phyloP scores from a whole-genome alignment of 2,113 vertebrate species.

The Cavia aperea region DNA sequence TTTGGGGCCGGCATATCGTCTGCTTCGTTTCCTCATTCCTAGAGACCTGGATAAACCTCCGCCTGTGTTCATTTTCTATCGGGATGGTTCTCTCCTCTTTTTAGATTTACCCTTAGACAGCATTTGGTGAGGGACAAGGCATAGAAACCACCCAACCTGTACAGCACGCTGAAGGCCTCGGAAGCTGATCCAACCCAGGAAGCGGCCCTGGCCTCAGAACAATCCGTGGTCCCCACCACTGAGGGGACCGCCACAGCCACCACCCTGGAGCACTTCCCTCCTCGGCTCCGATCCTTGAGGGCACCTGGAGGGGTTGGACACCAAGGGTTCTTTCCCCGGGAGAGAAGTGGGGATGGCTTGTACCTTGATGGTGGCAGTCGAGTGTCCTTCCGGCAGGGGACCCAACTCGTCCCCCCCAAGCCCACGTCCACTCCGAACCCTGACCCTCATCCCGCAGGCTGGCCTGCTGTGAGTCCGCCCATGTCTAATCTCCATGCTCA shows the following conservation, averaged over 20 bases:
- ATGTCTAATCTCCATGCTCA: background rate
- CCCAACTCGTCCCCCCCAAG: no score
- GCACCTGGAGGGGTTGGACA: background rate
- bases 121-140: background rate
- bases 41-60: background rate
- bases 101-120: background rate
- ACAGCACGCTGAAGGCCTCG: background rate
- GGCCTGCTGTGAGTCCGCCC: background rate
- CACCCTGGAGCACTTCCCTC: background rate
- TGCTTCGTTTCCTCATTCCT: background rate
- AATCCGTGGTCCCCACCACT: no score
- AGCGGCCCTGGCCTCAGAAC: background rate
- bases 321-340: background rate
- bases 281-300: background rate
- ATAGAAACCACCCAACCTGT: rapidly evolving
- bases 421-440: background rate
- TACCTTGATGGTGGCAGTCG: background rate
- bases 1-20: background rate
- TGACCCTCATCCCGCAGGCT: no score
- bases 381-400: no score
- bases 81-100: background rate
- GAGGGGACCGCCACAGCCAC: no score
- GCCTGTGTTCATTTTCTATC: background rate
- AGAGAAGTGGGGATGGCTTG: background rate
- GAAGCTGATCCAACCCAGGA: background rate